phyloP scores from a whole-genome alignment of 2,113 vertebrate genomes.

The Dermatemys mawii region DNA sequence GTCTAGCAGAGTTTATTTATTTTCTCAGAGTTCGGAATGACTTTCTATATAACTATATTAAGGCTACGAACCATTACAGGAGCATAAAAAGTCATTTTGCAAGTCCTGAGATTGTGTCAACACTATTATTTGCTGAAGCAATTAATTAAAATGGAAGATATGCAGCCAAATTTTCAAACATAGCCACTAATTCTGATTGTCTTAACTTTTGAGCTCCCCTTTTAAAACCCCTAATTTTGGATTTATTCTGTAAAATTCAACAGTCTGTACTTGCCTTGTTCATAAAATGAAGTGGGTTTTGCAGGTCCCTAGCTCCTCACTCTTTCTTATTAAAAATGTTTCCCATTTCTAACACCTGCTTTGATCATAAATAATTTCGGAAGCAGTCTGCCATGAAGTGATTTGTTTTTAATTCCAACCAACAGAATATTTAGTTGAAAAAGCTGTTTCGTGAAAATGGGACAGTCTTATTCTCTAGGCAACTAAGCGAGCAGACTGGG shows the following conservation, averaged over 20 bases:
- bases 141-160: not conserved
- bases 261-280: not conserved
- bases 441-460: not conserved
- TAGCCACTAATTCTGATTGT: not conserved
- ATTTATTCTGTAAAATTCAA: not conserved
- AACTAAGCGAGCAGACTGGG: slow-evolving; percentile 3
- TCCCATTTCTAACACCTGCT: not conserved
- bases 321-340: not conserved
- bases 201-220: not conserved
- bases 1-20: not conserved
- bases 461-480: not conserved
- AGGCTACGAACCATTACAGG: not conserved
- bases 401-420: not conserved
- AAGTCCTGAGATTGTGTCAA: not conserved
- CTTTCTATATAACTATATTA: not conserved
- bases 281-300: not conserved
- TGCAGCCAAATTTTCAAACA: not conserved
- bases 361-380: not conserved
- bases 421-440: slow-evolving; percentile 11
- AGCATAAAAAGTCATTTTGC: not conserved
- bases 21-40: not conserved
- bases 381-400: not conserved
- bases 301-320: not conserved
- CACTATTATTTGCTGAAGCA: not conserved
- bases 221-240: not conserved